Evolutionary conservation across 2,113 vertebrate genomes (phyloP).

Genomic region (Podilymbus podiceps): DNA sequence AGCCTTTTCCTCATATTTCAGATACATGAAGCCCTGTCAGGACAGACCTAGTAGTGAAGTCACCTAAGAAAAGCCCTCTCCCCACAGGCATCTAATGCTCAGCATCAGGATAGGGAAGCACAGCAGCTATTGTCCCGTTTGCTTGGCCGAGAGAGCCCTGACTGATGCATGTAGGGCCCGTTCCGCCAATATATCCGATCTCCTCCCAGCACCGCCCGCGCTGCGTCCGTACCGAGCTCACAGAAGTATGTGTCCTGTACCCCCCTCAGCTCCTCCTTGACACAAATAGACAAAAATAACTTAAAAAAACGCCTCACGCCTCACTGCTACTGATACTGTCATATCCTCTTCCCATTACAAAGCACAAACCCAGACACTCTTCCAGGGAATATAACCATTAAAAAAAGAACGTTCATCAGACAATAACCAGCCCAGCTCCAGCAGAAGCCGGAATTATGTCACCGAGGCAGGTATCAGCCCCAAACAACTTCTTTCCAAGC

Average conservation of each 20-base stretch:
- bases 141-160: not conserved
- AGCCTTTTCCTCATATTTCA: not conserved
- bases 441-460: fast-evolving
- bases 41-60: not conserved
- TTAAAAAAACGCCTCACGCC: not conserved
- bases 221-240: not conserved
- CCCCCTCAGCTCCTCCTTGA: not conserved
- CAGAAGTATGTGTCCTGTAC: fast-evolving
- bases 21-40: not conserved
- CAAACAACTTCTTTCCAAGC: too few relatives aligned
- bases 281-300: not conserved
- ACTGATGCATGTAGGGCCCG: fast-evolving
- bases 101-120: not conserved
- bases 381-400: not conserved
- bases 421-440: fast-evolving
- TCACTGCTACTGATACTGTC: not conserved
- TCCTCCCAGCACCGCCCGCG: not conserved
- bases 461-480: fast-evolving
- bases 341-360: not conserved
- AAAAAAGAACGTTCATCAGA: fast-evolving
- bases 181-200: fast-evolving
- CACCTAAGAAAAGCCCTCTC: not conserved
- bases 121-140: fast-evolving
- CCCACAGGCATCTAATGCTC: not conserved
- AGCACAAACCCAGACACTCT: not conserved